Evolutionary conservation across 2,888 invertebrate genomes (phyloP).

Genomic region (Cosmia trapezina): DNA sequence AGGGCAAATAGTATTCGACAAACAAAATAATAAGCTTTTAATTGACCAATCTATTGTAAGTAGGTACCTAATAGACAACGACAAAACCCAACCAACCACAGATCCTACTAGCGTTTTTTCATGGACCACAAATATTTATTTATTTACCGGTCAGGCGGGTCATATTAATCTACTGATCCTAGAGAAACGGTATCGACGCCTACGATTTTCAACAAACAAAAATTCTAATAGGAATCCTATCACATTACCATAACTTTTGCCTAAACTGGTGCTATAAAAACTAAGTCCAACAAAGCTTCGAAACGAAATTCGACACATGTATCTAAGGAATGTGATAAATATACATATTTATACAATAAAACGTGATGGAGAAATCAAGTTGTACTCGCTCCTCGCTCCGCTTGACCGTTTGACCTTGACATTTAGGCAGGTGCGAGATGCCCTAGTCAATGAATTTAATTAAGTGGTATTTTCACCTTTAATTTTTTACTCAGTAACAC

Average conservation of each 20-base stretch:
- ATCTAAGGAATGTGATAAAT: constrained; percentile 77
- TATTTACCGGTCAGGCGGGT: constrained; percentile 30
- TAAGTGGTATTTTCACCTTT: constrained; percentile 56
- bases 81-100: constrained; percentile 37
- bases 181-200: constrained; percentile 55
- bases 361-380: constrained; percentile 83
- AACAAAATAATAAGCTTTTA: constrained; percentile 33
- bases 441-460: constrained; percentile 64
- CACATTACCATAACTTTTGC: constrained; percentile 66
- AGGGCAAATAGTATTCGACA: constrained; percentile 21
- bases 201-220: constrained; percentile 54
- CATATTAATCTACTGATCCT: constrained; percentile 47
- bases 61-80: constrained; percentile 5
- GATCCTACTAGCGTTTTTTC: constrained; percentile 18
- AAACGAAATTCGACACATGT: constrained; percentile 67
- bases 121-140: constrained; percentile 20
- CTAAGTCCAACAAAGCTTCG: constrained; percentile 55
- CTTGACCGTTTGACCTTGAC: constrained; percentile 84
- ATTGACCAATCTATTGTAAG: constrained; percentile 34
- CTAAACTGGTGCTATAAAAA: constrained; percentile 66
- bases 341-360: constrained; percentile 79
- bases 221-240: constrained; percentile 58
- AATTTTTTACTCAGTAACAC: constrained; percentile 16
- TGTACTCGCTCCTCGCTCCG: constrained; percentile 64
- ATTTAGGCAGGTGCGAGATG: constrained; percentile 72